Base-by-base conservation (phyloP, 2,888 invertebrate species). In the Choristoneura rosaceana region DNA sequence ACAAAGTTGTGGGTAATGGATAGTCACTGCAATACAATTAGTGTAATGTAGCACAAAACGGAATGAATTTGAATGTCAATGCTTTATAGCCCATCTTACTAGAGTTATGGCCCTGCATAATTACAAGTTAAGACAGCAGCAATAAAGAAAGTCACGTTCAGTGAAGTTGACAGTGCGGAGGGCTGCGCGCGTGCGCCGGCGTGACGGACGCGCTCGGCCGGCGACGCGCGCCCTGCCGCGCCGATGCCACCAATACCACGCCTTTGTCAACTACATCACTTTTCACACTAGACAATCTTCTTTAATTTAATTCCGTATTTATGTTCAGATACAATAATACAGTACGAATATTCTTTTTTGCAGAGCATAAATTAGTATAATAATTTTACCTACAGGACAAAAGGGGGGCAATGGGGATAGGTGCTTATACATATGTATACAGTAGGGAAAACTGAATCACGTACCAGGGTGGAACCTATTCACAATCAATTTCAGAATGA, bases 181-280 rank as follows among this genome's bases (percentile, higher is more conserved):
- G 87, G 88, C 89, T 88, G 82, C 84, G 87, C 83, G 87, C 82
- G 80, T 75, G 79, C 83, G 81, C 75, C 77, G 79, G 86, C 93
- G 88, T 91, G 88, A 93, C 93, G 87, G 93, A 86, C 81, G 79
- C 90, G 93, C 89, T 86, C 85, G 86, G 89, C 81, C 86, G 87
- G 75, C 82, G 85, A 76, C 86, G 80, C 82, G 76, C 74, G 74
- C 79, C 79, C 79, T 77, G 82, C 87, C 84, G 82, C 71, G 81
- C 77, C 79, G 83, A 74, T 84, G 85, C 83, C 86, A 82, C 86
- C 84, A 83, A 79, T 4, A 41, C 9, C 55, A 55, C 45, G 43
- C 68, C 43, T 63, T 47, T 34, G 71, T 43, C 50, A 34, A 50
- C 15, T 5, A 69, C 69, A 47, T 17, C 58, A 47, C 65, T 58